Percentiles rank a stretch among this genome's conserved stretches.
Conservation (phyloP, 1,140 invertebrate species). For the Cataglyphis hispanica region DNA sequence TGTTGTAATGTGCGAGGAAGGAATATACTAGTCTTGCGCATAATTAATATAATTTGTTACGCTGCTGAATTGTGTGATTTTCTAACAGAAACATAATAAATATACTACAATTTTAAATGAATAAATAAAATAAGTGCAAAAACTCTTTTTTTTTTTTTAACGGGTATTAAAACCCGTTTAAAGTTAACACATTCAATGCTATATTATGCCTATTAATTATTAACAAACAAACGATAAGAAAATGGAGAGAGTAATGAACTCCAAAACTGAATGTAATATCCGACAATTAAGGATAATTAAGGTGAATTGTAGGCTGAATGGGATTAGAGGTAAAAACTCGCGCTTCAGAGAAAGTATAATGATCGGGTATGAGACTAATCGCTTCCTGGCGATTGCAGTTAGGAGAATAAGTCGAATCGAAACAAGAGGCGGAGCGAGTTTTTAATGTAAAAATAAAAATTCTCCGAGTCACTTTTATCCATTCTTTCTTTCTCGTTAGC, state of each 20-base stretch:
- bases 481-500: not conserved
- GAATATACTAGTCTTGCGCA: not conserved
- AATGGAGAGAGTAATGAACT: not conserved
- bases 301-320: slow-evolving; percentile 2
- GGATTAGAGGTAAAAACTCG: not conserved
- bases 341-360: slow-evolving; percentile 16
- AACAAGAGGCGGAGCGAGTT: slow-evolving; percentile 16
- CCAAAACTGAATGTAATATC: not conserved
- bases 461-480: not conserved
- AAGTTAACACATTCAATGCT: not conserved
- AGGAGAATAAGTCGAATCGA: slow-evolving; percentile 30
- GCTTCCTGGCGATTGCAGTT: slow-evolving; percentile 13
- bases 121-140: not conserved
- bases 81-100: not conserved
- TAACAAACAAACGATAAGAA: not conserved
- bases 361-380: slow-evolving; percentile 31
- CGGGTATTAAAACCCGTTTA: too few species aligned
- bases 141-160: not conserved
- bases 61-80: not conserved
- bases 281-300: slow-evolving; percentile 26
- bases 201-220: not conserved
- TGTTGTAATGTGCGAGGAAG: too few species aligned
- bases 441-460: slow-evolving; percentile 4
- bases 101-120: not conserved
- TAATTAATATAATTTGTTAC: not conserved